Evolutionary conservation across 2,797 vertebrate genomes (phyloP).

Genomic region (Anableps anableps): DNA sequence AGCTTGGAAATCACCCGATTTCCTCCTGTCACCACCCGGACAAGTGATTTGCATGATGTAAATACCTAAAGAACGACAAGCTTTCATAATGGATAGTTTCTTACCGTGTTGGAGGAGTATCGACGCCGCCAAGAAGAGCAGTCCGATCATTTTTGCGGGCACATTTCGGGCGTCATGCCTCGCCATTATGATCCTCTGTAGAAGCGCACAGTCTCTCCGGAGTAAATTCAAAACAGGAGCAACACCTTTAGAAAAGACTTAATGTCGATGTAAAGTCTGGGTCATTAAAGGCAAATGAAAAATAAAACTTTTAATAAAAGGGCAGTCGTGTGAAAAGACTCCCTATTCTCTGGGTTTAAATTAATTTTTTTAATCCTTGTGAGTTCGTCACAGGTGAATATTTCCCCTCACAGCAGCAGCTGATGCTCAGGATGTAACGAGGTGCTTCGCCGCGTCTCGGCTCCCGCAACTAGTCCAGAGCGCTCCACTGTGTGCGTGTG

Average conservation of each 20-base stretch:
- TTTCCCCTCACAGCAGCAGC: slow-evolving; percentile 32
- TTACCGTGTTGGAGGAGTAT: slow-evolving; percentile 71
- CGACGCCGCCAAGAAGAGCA: slow-evolving; percentile 62
- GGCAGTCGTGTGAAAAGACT: slow-evolving; percentile 18
- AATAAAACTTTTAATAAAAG: slow-evolving; percentile 55
- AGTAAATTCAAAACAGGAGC: background rate
- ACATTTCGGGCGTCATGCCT: slow-evolving; percentile 65
- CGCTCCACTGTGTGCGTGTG: slow-evolving; percentile 45
- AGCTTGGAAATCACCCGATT: slow-evolving; percentile 45
- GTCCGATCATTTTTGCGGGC: slow-evolving; percentile 53
- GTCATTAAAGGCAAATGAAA: slow-evolving; percentile 3
- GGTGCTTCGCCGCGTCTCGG: slow-evolving; percentile 10
- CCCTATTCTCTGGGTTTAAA: background rate
- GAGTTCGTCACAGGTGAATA: slow-evolving; percentile 64
- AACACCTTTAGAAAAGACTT: slow-evolving; percentile 15
- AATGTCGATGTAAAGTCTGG: slow-evolving; percentile 28
- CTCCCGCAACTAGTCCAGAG: slow-evolving; percentile 58
- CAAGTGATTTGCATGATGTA: slow-evolving; percentile 42
- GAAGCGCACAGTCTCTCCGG: slow-evolving; percentile 35
- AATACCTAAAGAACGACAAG: slow-evolving; percentile 7
- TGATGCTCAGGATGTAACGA: slow-evolving; percentile 27
- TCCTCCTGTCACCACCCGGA: slow-evolving; percentile 33
- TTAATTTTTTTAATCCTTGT: slow-evolving; percentile 31
- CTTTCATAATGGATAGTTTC: slow-evolving; percentile 35
- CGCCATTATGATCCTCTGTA: slow-evolving; percentile 58